These are phyloP conservation scores for Drepanosiphum platanoidis DNA, from an alignment of 2,888 invertebrate genomes.

Conservation along the genomic window DNA sequence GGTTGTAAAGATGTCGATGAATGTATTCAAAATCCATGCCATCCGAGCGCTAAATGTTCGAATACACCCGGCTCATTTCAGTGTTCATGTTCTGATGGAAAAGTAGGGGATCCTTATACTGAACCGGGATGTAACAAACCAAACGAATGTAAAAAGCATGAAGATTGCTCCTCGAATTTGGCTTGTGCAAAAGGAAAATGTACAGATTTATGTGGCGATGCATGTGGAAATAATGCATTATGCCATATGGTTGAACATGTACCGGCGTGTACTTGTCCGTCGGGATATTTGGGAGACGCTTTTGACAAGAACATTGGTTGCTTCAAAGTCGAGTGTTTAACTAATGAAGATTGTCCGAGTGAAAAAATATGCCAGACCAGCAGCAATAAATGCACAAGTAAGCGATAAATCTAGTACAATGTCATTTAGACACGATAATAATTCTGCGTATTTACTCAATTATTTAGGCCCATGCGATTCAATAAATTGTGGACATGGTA, in stretches of 20 bases:
- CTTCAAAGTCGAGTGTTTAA: slow-evolving; percentile 83
- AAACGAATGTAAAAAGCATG: slow-evolving; percentile 79
- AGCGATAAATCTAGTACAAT: slow-evolving; percentile 66
- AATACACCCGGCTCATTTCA: slow-evolving; percentile 84
- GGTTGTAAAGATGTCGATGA: slow-evolving; percentile 87
- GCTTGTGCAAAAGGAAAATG: slow-evolving; percentile 82
- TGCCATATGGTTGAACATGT: slow-evolving; percentile 86
- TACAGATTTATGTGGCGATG: slow-evolving; percentile 86
- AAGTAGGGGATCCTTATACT: slow-evolving; percentile 78
- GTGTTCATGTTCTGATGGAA: slow-evolving; percentile 82
- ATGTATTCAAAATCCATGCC: slow-evolving; percentile 82
- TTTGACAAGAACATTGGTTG: slow-evolving; percentile 82
- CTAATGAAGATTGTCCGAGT: slow-evolving; percentile 78
- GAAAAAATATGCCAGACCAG: slow-evolving; percentile 81
- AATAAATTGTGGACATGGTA: slow-evolving; percentile 81
- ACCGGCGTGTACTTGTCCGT: slow-evolving; percentile 87
- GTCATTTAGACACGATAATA: slow-evolving; percentile 53
- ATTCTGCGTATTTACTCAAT: slow-evolving; percentile 51
- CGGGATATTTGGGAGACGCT: slow-evolving; percentile 87
- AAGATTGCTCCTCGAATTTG: slow-evolving; percentile 80
- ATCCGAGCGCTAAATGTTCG: slow-evolving; percentile 80
- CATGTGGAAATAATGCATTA: slow-evolving; percentile 88
- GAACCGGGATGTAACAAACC: slow-evolving; percentile 82
- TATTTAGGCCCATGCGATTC: slow-evolving; percentile 81
- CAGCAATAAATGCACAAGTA: slow-evolving; percentile 82